These are phyloP conservation scores for Apodemus sylvaticus DNA, from an alignment of 2,113 vertebrate species.

Conservation along the genomic window DNA sequence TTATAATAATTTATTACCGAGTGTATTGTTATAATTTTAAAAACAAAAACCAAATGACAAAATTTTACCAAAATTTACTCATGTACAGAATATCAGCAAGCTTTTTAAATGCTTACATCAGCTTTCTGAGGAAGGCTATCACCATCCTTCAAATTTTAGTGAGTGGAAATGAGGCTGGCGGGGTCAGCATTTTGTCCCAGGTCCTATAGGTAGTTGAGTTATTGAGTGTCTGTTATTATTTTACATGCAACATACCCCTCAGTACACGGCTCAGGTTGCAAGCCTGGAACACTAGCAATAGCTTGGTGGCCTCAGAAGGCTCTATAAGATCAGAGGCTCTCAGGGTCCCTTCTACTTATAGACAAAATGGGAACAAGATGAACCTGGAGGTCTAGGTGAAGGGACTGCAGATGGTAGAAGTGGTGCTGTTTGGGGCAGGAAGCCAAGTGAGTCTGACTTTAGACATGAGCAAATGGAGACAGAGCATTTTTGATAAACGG, in stretches of 20 bases:
- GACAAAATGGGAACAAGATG: background rate
- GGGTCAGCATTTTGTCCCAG: background rate
- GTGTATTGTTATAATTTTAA: background rate
- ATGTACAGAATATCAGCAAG: no score
- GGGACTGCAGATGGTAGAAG: background rate
- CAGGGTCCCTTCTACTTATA: background rate
- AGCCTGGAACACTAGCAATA: background rate
- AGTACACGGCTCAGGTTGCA: background rate
- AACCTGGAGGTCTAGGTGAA: background rate
- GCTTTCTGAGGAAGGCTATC: background rate
- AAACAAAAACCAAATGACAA: background rate
- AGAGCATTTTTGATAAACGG: background rate
- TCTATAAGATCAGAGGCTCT: background rate
- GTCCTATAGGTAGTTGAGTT: no score
- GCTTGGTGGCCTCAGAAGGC: background rate
- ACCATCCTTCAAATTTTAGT: no score
- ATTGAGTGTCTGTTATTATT: background rate
- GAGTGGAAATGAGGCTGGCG: background rate
- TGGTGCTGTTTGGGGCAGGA: background rate
- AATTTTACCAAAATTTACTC: background rate
- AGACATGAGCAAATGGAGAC: conserved; percentile 19
- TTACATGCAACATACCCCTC: background rate
- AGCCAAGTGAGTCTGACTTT: background rate
- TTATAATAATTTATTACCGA: background rate
- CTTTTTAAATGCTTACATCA: background rate